Conservation (phyloP, 2,888 invertebrate genomes). For the Congeria kusceri region DNA sequence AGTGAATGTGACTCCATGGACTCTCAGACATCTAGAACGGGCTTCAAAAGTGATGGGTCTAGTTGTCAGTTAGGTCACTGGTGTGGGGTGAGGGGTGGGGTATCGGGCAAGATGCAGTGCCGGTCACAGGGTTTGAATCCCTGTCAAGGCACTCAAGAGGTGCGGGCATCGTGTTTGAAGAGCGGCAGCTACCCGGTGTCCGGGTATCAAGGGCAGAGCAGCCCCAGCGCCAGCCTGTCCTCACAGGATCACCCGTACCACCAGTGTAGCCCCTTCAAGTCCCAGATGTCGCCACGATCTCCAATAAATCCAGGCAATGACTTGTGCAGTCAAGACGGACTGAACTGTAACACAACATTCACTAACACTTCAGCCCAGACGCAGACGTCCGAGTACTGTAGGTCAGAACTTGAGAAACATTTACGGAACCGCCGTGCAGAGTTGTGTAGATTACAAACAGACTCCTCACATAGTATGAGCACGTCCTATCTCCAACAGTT, state of each 20-base stretch:
- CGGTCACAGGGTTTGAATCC: too few relatives aligned
- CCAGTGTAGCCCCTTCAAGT: constrained; percentile 21
- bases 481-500: constrained; percentile 53
- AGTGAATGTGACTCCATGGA: constrained; percentile 7
- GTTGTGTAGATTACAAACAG: neutral
- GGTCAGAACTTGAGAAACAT: constrained; percentile 48
- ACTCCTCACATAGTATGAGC: neutral
- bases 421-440: constrained; percentile 21
- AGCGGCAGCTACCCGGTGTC: too few relatives aligned
- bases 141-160: too few relatives aligned
- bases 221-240: neutral
- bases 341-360: neutral
- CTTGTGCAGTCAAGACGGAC: neutral
- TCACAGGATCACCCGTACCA: constrained; percentile 41
- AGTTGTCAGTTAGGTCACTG: too few relatives aligned
- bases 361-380: constrained; percentile 25
- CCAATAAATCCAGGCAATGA: constrained; percentile 23
- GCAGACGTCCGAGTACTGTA: constrained; percentile 40
- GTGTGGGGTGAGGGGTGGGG: too few relatives aligned
- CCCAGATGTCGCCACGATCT: constrained; percentile 31
- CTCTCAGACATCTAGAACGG: too few relatives aligned
- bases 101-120: too few relatives aligned
- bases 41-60: too few relatives aligned
- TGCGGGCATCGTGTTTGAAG: too few relatives aligned
- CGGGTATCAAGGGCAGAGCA: neutral